Evolutionary conservation across 2,113 vertebrate species (phyloP).

Genomic region (Carlito syrichta): DNA sequence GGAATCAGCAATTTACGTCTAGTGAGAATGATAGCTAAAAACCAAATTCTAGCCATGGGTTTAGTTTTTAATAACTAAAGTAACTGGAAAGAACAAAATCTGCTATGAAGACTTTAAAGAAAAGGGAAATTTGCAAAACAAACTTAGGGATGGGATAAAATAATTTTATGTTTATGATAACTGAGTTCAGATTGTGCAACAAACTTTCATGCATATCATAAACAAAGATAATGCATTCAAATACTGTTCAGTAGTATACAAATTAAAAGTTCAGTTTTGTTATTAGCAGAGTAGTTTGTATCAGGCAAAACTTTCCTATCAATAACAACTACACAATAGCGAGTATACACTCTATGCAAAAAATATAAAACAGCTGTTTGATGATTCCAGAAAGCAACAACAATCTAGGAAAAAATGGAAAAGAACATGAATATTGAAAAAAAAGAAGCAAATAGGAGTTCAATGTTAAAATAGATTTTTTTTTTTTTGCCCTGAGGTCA

Average conservation of each 20-base stretch:
- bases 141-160: background rate
- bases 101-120: background rate
- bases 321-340: too few species aligned
- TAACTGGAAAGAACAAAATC: background rate
- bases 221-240: background rate
- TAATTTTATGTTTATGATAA: background rate
- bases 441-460: too few species aligned
- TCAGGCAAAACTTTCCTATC: too few species aligned
- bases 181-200: background rate
- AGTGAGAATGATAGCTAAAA: background rate
- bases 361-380: too few species aligned
- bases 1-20: background rate
- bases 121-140: background rate
- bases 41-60: background rate
- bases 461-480: too few species aligned
- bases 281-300: too few species aligned
- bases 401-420: too few species aligned
- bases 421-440: too few species aligned
- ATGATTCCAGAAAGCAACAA: too few species aligned
- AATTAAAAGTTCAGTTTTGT: too few species aligned
- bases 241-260: background rate
- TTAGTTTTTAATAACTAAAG: background rate
- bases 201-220: background rate
- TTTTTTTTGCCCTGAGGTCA: too few species aligned
- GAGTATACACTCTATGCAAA: too few species aligned